Conservation (phyloP, 2,113 vertebrate species). For the Antechinus stuartii region DNA sequence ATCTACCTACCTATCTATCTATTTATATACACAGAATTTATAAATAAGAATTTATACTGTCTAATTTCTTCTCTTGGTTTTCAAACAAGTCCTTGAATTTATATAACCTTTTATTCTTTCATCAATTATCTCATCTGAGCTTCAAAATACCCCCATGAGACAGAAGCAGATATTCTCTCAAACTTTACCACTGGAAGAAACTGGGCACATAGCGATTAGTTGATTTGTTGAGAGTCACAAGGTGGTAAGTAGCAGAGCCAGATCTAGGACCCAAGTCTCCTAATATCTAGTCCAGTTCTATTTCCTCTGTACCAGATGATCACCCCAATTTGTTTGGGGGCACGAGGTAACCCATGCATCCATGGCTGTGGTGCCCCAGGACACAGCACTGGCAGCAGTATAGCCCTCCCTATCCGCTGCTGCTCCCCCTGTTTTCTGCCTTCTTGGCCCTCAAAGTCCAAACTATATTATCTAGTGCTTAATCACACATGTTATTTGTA, state of each 20-base stretch:
- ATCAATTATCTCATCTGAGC: not conserved
- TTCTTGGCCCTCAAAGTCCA: not conserved
- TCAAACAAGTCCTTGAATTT: conserved; percentile 53
- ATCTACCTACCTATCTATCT: too few relatives aligned
- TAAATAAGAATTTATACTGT: not conserved
- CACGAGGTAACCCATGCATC: not conserved
- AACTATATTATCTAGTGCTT: not conserved
- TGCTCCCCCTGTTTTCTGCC: not conserved
- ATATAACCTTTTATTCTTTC: conserved; percentile 51
- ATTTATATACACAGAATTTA: not conserved
- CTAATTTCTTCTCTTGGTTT: not conserved
- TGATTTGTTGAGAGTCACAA: not conserved
- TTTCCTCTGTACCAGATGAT: not conserved
- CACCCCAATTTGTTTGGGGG: not conserved
- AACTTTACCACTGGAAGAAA: conserved; percentile 29
- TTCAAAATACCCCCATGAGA: not conserved
- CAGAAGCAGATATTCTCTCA: not conserved
- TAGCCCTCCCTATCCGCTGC: not conserved
- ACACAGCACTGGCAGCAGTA: not conserved
- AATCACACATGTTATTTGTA: not conserved
- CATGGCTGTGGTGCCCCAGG: not conserved
- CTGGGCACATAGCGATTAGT: not conserved
- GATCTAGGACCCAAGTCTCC: not conserved
- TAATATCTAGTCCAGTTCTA: too few relatives aligned
- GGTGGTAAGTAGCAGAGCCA: not conserved